These are phyloP conservation scores for Dioctria rufipes DNA, from an alignment of 2,888 invertebrate genomes.

Conservation along the genomic window DNA sequence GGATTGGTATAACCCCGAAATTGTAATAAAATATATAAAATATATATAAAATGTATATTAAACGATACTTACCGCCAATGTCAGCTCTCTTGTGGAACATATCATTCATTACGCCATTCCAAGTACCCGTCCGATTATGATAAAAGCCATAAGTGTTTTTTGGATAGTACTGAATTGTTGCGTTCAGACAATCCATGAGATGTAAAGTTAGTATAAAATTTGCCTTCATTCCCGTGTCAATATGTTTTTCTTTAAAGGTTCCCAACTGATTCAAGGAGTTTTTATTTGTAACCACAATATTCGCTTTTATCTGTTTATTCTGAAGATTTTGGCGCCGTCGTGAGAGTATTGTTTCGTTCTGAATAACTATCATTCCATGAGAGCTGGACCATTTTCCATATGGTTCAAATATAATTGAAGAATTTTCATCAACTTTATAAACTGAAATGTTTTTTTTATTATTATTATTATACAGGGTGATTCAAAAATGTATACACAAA, in stretches of 20 bases:
- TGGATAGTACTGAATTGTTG: constrained; percentile 72
- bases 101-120: constrained; percentile 72
- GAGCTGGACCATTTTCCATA: constrained; percentile 40
- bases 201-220: constrained; percentile 76
- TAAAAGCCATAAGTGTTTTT: constrained; percentile 77
- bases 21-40: too few relatives aligned
- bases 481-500: not conserved
- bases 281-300: constrained; percentile 67
- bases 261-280: constrained; percentile 70
- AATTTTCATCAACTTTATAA: constrained; percentile 29
- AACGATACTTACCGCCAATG: constrained; percentile 4
- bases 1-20: too few relatives aligned
- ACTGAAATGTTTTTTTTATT: constrained; percentile 18
- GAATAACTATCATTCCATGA: constrained; percentile 25
- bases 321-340: constrained; percentile 63
- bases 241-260: constrained; percentile 70
- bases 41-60: too few relatives aligned
- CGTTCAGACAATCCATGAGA: constrained; percentile 75
- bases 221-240: constrained; percentile 77
- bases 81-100: constrained; percentile 5
- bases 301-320: constrained; percentile 63
- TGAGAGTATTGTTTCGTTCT: constrained; percentile 51
- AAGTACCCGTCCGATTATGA: constrained; percentile 74
- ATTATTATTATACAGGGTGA: too few relatives aligned
- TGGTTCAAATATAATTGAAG: not conserved